A percentile compares a stretch with the other conserved stretches of the same genome.
phyloP scores from a whole-genome alignment of 2,113 vertebrate species.

The Pollimyrus isidori region DNA sequence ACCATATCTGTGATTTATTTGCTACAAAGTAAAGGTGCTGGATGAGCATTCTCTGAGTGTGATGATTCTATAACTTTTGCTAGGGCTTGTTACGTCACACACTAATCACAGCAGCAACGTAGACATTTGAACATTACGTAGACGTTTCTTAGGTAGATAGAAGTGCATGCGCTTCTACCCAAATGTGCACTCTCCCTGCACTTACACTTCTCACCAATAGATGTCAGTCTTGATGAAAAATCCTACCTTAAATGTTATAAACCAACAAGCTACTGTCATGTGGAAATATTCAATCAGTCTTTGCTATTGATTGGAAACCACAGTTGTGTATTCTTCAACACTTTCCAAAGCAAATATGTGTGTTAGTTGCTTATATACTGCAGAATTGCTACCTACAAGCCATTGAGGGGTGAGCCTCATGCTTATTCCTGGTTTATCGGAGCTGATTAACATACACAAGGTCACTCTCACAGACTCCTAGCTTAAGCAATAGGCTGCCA shows the following conservation, averaged over 20 bases:
- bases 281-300: background rate
- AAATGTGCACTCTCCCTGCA: background rate
- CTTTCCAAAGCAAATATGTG: background rate
- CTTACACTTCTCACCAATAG: conserved; percentile 13
- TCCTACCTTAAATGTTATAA: background rate
- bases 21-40: background rate
- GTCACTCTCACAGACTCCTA: background rate
- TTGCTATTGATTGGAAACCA: background rate
- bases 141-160: background rate
- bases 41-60: background rate
- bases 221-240: conserved; percentile 19
- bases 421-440: background rate
- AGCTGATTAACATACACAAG: background rate
- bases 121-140: background rate
- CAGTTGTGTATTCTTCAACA: background rate
- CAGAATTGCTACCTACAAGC: background rate
- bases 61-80: background rate
- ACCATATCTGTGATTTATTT: background rate
- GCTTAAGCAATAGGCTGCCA: background rate
- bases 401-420: background rate
- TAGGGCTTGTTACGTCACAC: background rate
- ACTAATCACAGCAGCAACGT: background rate
- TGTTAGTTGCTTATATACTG: background rate
- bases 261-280: background rate
- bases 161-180: background rate